These are phyloP conservation scores for Nannoperca obscura DNA, from an alignment of 2,797 vertebrate species.

Conservation along the genomic window DNA sequence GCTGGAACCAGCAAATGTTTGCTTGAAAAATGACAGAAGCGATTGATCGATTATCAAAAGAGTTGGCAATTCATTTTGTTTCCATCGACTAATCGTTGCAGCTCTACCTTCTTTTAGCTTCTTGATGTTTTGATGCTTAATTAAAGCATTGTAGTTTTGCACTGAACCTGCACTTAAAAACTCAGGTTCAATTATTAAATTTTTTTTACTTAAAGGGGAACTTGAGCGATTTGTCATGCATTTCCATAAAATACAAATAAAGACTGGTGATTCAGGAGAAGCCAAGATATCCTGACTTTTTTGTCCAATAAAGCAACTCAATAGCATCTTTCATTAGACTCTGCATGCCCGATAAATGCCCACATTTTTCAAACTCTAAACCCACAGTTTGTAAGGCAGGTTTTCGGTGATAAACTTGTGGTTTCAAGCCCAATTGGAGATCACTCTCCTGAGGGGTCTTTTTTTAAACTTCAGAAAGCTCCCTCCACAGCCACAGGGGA, in stretches of 20 bases:
- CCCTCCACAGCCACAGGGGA: background rate
- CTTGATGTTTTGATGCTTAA: too few species aligned
- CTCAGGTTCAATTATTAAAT: background rate
- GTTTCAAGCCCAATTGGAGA: background rate
- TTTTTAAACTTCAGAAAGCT: background rate
- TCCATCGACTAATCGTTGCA: too few species aligned
- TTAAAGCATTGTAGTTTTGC: background rate
- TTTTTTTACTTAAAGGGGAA: background rate
- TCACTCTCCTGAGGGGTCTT: background rate
- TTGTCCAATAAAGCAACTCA: background rate
- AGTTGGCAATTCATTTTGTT: too few species aligned
- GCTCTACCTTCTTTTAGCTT: too few species aligned
- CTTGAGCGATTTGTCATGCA: background rate
- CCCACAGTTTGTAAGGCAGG: background rate
- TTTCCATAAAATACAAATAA: background rate
- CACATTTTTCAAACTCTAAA: constrained; percentile 1
- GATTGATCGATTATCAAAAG: too few species aligned
- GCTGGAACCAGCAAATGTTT: too few species aligned
- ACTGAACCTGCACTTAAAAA: background rate
- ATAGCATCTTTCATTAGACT: background rate
- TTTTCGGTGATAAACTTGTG: background rate
- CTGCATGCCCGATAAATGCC: background rate
- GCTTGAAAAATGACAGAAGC: too few species aligned
- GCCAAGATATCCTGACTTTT: fast-evolving
- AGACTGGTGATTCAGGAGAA: background rate